Conservation (phyloP, 1,140 invertebrate species). For the Sarcophaga peregrina region DNA sequence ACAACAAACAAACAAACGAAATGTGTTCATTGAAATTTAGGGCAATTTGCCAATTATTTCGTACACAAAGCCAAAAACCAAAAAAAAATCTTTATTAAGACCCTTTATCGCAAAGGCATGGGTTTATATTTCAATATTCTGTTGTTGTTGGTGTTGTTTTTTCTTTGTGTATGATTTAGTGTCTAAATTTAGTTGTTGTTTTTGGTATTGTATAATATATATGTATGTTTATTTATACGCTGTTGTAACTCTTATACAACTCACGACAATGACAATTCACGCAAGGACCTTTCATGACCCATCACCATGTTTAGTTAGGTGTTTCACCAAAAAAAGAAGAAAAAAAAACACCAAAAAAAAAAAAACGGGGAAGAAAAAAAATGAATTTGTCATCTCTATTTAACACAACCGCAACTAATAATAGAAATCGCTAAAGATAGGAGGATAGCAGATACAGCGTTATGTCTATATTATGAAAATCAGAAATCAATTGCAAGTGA, state of each 20-base stretch:
- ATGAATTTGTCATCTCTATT: slow-evolving; percentile 24
- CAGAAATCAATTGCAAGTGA: too few relatives aligned
- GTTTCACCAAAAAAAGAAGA: neutral
- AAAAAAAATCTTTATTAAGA: too few relatives aligned
- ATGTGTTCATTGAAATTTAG: slow-evolving; percentile 55
- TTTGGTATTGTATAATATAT: neutral
- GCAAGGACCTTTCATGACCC: slow-evolving; percentile 65
- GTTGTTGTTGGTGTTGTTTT: neutral
- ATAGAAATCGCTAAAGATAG: too few relatives aligned
- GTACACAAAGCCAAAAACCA: slow-evolving; percentile 20
- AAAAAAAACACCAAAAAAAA: too few relatives aligned
- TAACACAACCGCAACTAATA: neutral
- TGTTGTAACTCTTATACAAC: slow-evolving; percentile 55
- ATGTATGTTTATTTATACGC: slow-evolving; percentile 37
- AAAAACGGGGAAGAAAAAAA: too few relatives aligned
- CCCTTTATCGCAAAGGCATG: too few relatives aligned
- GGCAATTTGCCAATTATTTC: slow-evolving; percentile 52
- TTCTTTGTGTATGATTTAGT: neutral
- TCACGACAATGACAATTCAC: slow-evolving; percentile 66
- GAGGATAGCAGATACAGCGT: too few relatives aligned
- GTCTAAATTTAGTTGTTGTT: slow-evolving; percentile 3
- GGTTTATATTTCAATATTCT: too few relatives aligned
- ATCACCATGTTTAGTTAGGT: slow-evolving; percentile 59
- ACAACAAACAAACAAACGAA: slow-evolving; percentile 45
- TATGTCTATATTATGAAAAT: too few relatives aligned